Percentiles rank a stretch among this genome's conserved stretches.
These are phyloP conservation scores for Trochalopteron elliotii DNA, from an alignment of 2,113 vertebrate species.

Conservation along the genomic window DNA sequence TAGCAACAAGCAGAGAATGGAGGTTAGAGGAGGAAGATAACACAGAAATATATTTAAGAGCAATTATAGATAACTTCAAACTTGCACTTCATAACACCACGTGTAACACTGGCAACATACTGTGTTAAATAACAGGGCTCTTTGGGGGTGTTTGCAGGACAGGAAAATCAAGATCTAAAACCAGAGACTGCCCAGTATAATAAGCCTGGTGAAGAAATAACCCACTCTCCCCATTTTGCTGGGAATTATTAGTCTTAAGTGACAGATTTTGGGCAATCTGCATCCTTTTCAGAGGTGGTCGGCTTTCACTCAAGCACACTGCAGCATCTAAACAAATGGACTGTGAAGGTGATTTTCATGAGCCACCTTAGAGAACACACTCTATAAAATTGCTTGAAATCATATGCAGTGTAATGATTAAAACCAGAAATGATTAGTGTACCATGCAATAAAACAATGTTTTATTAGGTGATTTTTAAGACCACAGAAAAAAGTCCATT, in stretches of 20 bases:
- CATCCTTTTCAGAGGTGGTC: not conserved
- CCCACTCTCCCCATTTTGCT: not conserved
- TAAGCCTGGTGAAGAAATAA: not conserved
- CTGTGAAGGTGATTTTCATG: conserved; percentile 39
- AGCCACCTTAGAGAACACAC: not conserved
- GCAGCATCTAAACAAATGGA: conserved; percentile 13
- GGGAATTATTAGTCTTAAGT: not conserved
- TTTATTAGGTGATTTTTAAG: conserved; percentile 33
- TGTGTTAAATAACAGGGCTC: not conserved
- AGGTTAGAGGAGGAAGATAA: not conserved
- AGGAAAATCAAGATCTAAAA: not conserved
- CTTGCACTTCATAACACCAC: not conserved
- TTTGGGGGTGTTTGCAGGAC: not conserved
- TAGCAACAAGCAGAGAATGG: not conserved
- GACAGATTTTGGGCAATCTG: not conserved
- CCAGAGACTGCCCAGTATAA: not conserved
- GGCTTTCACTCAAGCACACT: not conserved
- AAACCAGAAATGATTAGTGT: not conserved
- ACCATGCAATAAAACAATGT: not conserved
- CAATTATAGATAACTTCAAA: not conserved
- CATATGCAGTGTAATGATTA: not conserved
- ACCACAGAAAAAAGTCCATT: not conserved
- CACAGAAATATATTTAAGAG: not conserved
- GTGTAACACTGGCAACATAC: not conserved
- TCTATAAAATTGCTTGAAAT: not conserved